A percentile compares a stretch with the other conserved stretches of the same genome.
Evolutionary conservation across 2,797 vertebrate species (phyloP).

Genomic region (Merluccius polli): DNA sequence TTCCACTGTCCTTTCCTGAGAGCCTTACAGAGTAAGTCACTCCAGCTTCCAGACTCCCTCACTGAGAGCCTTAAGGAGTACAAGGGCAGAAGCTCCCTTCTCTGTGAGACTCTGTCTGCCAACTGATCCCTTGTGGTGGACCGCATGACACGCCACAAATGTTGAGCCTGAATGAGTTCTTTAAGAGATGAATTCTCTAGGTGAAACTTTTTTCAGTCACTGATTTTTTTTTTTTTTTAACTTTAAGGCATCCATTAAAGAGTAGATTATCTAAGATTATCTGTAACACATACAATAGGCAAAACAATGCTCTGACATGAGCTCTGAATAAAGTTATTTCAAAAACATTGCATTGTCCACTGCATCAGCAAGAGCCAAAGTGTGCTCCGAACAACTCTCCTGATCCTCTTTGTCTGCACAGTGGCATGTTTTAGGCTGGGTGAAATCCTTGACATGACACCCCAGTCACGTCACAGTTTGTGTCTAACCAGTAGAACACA

Average conservation of each 20-base stretch:
- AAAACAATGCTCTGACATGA: not conserved
- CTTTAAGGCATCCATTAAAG: slow-evolving; percentile 11
- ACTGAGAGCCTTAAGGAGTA: not conserved
- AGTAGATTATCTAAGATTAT: too few species aligned
- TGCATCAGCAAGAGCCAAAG: slow-evolving; percentile 8
- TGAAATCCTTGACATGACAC: slow-evolving; percentile 29
- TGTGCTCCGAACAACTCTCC: slow-evolving; percentile 13
- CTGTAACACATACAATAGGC: not conserved
- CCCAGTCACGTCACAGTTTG: slow-evolving; percentile 12
- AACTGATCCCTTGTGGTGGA: not conserved
- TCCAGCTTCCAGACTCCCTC: not conserved
- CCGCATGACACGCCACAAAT: not conserved
- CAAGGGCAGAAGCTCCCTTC: not conserved
- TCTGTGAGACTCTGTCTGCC: not conserved
- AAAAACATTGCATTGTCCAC: slow-evolving; percentile 18
- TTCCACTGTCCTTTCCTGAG: too few species aligned
- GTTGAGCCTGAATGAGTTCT: slow-evolving; percentile 7
- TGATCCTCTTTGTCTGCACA: slow-evolving; percentile 21
- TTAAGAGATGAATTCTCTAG: slow-evolving; percentile 14
- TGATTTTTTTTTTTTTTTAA: slow-evolving; percentile 17
- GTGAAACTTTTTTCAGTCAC: slow-evolving; percentile 5
- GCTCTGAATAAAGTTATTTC: slow-evolving; percentile 16
- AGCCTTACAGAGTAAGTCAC: too few species aligned
- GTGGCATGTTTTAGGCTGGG: too few species aligned
- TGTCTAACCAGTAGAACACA: slow-evolving; percentile 32